Evolutionary conservation across 2,797 vertebrate species (phyloP).

Genomic region (Chaetodon trifasciatus): DNA sequence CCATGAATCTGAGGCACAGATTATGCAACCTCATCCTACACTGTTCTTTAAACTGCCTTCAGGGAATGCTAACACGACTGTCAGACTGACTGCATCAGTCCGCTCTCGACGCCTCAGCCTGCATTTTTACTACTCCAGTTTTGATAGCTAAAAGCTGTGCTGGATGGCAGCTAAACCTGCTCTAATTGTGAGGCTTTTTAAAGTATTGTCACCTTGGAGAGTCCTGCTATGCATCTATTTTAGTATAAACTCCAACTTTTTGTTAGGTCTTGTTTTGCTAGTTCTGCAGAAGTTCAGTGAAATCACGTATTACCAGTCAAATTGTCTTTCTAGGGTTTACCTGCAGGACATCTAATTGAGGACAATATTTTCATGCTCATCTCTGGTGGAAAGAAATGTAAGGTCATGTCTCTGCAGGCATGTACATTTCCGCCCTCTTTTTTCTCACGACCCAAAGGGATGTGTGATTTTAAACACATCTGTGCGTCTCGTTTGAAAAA

Average conservation of each 20-base stretch:
- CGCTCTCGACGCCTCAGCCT: slow-evolving; percentile 50
- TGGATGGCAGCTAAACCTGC: slow-evolving; percentile 24
- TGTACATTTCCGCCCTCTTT: slow-evolving; percentile 73
- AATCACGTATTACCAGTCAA: slow-evolving; percentile 1
- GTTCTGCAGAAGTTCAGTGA: neutral
- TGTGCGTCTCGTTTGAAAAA: slow-evolving; percentile 46
- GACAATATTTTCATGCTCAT: slow-evolving; percentile 57
- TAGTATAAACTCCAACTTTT: slow-evolving; percentile 2
- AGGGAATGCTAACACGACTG: slow-evolving; percentile 67
- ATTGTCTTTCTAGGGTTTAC: slow-evolving; percentile 35
- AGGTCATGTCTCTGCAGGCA: slow-evolving; percentile 78
- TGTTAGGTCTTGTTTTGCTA: neutral
- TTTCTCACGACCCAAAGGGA: slow-evolving; percentile 66
- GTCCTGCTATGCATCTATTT: neutral
- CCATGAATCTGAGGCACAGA: slow-evolving; percentile 69
- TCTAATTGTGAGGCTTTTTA: slow-evolving; percentile 12
- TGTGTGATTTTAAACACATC: slow-evolving; percentile 74
- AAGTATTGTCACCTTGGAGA: slow-evolving; percentile 9
- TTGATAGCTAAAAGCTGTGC: slow-evolving; percentile 56
- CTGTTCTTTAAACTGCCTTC: slow-evolving; percentile 68
- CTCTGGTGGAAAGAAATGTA: slow-evolving; percentile 77
- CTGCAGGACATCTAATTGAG: slow-evolving; percentile 53
- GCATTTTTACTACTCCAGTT: slow-evolving; percentile 54
- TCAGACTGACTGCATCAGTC: slow-evolving; percentile 68
- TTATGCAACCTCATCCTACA: slow-evolving; percentile 81